Conservation (phyloP, 2,797 vertebrate genomes). For the Aplochiton taeniatus region DNA sequence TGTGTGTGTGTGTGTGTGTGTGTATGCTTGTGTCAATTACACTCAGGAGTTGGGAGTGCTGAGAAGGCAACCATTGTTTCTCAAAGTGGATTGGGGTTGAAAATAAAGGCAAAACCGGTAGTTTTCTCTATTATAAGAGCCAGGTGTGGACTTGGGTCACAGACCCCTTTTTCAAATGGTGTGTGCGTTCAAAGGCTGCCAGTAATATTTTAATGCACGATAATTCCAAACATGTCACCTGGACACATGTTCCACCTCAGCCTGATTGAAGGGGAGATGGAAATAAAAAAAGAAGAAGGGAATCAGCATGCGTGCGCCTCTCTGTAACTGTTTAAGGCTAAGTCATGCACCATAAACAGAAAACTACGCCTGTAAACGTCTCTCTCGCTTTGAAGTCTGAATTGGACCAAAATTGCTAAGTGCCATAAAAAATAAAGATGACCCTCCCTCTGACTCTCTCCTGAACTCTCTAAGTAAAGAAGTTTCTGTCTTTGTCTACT, state of each 20-base stretch:
- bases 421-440: constrained; percentile 19
- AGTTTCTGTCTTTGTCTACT: neutral
- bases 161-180: neutral
- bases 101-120: constrained; percentile 27
- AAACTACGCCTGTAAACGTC: constrained; percentile 28
- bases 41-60: constrained; percentile 24
- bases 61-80: constrained; percentile 54
- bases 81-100: neutral
- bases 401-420: constrained; percentile 29
- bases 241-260: neutral
- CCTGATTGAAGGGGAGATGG: neutral
- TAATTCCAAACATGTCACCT: constrained; percentile 7
- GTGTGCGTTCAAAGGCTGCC: neutral
- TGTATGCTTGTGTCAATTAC: constrained; percentile 1
- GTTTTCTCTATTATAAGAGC: constrained; percentile 40
- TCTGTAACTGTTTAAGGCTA: neutral
- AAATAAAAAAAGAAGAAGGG: neutral
- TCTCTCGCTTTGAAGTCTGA: constrained; percentile 34
- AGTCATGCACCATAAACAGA: constrained; percentile 17
- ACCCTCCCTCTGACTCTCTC: neutral
- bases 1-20: constrained; percentile 13
- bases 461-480: neutral
- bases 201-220: constrained; percentile 9
- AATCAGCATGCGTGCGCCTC: neutral
- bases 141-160: constrained; percentile 47